These are phyloP conservation scores for Holotrichia oblita DNA, from an alignment of 1,140 invertebrate genomes.

Conservation along the genomic window DNA sequence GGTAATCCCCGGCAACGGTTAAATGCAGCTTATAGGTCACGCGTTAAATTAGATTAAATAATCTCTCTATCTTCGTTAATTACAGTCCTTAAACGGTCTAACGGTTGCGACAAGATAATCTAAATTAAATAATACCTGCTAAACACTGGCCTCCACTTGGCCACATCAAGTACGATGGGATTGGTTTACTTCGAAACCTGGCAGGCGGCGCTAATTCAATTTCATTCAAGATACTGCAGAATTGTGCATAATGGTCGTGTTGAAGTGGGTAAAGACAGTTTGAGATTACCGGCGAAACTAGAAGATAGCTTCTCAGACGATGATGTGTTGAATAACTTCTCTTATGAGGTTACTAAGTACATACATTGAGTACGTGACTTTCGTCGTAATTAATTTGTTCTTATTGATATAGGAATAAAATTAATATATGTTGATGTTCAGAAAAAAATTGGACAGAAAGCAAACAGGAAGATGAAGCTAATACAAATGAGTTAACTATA, in stretches of 20 bases:
- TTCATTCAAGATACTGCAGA: conserved; percentile 5
- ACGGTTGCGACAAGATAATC: conserved; percentile 47
- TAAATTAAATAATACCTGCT: conserved; percentile 51
- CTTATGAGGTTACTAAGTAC: too few species aligned
- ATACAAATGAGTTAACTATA: too few species aligned
- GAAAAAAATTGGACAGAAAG: too few species aligned
- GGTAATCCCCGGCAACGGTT: conserved; percentile 41
- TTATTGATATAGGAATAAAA: too few species aligned
- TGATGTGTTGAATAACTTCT: background rate
- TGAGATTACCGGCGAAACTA: background rate
- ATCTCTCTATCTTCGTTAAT: conserved; percentile 51
- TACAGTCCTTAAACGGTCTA: conserved; percentile 38
- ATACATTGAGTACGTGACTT: too few species aligned
- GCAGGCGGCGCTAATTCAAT: background rate
- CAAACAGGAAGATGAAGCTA: too few species aligned
- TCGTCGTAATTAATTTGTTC: too few species aligned
- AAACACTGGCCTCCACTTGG: conserved; percentile 32
- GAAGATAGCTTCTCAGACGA: background rate
- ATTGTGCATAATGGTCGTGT: conserved; percentile 5
- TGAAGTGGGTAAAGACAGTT: background rate
- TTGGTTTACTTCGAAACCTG: conserved; percentile 15
- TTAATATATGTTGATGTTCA: too few species aligned
- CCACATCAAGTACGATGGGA: background rate
- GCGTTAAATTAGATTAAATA: conserved; percentile 51
- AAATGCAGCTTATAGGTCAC: conserved; percentile 48